Conservation (phyloP, 1,140 invertebrate species). For the Drosophila paulistorum region DNA sequence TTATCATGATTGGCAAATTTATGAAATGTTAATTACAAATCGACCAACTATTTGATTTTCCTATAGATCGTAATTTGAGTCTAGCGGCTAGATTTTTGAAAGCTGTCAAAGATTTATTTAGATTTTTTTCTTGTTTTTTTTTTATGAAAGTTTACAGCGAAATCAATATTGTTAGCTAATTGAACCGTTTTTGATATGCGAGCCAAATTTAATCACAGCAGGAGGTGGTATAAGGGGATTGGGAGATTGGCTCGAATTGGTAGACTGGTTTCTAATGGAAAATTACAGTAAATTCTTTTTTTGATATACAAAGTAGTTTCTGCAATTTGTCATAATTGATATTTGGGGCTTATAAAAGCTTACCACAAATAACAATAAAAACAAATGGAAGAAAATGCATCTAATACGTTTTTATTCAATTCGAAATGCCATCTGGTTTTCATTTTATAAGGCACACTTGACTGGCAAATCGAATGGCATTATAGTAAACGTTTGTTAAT, state of each 20-base stretch:
- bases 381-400: neutral
- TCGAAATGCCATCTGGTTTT: constrained; percentile 53
- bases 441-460: constrained; percentile 50
- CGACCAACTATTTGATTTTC: constrained; percentile 33
- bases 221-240: constrained; percentile 21
- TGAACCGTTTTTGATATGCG: constrained; percentile 48
- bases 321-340: constrained; percentile 10
- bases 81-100: constrained; percentile 44
- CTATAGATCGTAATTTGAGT: constrained; percentile 55
- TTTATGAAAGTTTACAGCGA: constrained; percentile 30
- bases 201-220: constrained; percentile 56
- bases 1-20: constrained; percentile 76
- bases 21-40: constrained; percentile 82
- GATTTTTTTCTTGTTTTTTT: no score
- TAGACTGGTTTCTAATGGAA: constrained; percentile 18
- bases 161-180: constrained; percentile 45
- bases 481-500: constrained; percentile 51
- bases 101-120: constrained; percentile 62
- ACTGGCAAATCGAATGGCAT: constrained; percentile 21
- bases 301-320: neutral
- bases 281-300: neutral
- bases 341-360: neutral
- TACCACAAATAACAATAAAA: neutral
- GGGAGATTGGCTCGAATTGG: neutral
- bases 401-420: constrained; percentile 10